Conservation (phyloP, 2,797 vertebrate genomes). For the Lutjanus argentimaculatus region DNA sequence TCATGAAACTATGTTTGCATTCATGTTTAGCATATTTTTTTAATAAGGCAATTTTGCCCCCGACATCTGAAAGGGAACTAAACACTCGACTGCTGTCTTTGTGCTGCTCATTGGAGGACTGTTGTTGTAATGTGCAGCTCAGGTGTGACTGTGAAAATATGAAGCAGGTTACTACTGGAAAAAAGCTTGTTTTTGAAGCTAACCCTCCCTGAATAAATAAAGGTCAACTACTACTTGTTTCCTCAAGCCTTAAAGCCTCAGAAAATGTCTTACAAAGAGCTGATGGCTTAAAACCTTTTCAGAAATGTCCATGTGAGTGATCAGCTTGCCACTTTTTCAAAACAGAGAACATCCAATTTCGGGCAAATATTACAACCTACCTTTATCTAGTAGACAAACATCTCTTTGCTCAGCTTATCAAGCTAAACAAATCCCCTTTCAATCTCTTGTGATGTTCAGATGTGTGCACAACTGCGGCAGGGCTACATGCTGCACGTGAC, state of each 20-base stretch:
- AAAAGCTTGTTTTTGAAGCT: neutral
- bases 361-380: neutral
- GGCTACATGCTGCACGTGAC: conserved; percentile 24
- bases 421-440: conserved; percentile 6
- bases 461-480: conserved; percentile 17
- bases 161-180: neutral
- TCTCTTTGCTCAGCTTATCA: conserved; percentile 10
- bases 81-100: neutral
- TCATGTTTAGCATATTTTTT: neutral
- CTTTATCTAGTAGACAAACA: conserved; percentile 34
- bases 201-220: conserved; percentile 38
- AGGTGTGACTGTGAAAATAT: conserved; percentile 17
- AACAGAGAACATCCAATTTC: neutral
- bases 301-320: neutral
- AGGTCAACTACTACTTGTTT: conserved; percentile 13
- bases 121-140: neutral
- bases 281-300: neutral
- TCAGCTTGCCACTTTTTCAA: neutral
- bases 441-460: conserved; percentile 7
- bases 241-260: neutral
- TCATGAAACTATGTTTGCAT: neutral
- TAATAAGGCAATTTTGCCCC: neutral
- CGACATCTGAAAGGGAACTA: neutral
- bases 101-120: neutral
- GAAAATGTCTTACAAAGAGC: neutral